A percentile compares a stretch with the other conserved stretches of the same genome.
phyloP scores from a whole-genome alignment of 2,113 vertebrate species.

The Mus musculus region DNA sequence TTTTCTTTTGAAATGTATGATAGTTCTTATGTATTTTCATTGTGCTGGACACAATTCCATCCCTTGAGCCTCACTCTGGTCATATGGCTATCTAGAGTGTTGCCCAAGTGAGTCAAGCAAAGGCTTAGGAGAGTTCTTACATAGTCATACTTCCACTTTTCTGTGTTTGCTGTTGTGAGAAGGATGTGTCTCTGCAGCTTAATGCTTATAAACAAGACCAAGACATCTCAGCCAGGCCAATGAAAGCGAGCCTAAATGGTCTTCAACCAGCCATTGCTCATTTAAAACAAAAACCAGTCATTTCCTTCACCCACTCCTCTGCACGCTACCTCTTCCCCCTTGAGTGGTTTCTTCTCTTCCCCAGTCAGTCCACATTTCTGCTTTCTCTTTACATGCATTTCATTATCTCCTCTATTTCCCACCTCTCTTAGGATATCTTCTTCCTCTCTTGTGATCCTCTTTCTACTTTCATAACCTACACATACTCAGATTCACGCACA shows the following conservation, averaged over 20 bases:
- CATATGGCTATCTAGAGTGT: constrained; percentile 7
- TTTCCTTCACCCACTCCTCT: neutral
- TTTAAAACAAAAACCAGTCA: neutral
- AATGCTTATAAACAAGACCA: neutral
- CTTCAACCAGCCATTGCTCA: neutral
- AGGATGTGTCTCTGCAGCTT: neutral
- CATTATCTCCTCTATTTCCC: neutral
- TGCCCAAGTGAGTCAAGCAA: constrained; percentile 4
- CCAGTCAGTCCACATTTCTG: neutral
- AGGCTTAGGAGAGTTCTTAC: constrained; percentile 9
- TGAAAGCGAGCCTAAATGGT: neutral
- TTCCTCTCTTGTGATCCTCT: neutral
- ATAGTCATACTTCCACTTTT: neutral
- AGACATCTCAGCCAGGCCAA: neutral
- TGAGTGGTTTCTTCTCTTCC: neutral
- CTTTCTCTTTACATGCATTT: neutral
- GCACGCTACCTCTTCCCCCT: neutral
- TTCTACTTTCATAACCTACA: neutral
- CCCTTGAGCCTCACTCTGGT: neutral
- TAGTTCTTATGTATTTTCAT: neutral
- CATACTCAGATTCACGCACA: neutral
- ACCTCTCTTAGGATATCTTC: neutral
- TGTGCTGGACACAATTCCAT: neutral
- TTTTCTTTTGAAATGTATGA: neutral
- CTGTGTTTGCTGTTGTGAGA: neutral